Evolutionary conservation across 2,888 invertebrate genomes (phyloP).

Genomic region (Rotaria socialis): DNA sequence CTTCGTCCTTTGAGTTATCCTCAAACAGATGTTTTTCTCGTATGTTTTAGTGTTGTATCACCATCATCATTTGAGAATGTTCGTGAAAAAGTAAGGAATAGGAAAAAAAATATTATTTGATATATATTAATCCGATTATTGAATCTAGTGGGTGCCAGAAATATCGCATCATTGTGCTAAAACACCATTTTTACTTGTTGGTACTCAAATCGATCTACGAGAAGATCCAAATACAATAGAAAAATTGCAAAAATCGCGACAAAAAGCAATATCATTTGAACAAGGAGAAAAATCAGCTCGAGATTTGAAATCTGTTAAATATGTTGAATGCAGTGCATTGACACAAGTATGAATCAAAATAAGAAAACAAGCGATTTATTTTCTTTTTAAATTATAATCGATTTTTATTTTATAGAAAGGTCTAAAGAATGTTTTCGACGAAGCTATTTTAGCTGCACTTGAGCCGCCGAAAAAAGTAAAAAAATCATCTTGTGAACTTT

Average conservation of each 20-base stretch:
- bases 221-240: constrained; percentile 77
- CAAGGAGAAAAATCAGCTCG: constrained; percentile 94
- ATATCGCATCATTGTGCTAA: constrained; percentile 99
- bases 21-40: constrained; percentile 54
- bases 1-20: constrained; percentile 54
- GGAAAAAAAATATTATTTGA: too few relatives aligned
- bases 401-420: constrained; percentile 68
- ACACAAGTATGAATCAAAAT: constrained; percentile 68
- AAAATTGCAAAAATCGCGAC: constrained; percentile 95
- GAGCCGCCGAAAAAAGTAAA: constrained; percentile 94
- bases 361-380: too few relatives aligned
- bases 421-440: constrained; percentile 97
- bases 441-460: constrained; percentile 92
- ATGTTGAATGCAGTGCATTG: constrained; percentile 95
- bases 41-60: constrained; percentile 53
- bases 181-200: constrained; percentile 89
- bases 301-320: constrained; percentile 95
- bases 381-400: neutral
- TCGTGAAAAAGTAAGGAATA: constrained; percentile 57
- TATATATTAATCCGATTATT: too few relatives aligned
- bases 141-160: constrained; percentile 89
- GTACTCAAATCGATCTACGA: constrained; percentile 94
- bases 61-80: constrained; percentile 52
- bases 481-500: constrained; percentile 60
- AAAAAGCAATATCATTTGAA: constrained; percentile 89